Base-by-base conservation (phyloP, 2,797 vertebrate species). In the Melopsittacus undulatus region DNA sequence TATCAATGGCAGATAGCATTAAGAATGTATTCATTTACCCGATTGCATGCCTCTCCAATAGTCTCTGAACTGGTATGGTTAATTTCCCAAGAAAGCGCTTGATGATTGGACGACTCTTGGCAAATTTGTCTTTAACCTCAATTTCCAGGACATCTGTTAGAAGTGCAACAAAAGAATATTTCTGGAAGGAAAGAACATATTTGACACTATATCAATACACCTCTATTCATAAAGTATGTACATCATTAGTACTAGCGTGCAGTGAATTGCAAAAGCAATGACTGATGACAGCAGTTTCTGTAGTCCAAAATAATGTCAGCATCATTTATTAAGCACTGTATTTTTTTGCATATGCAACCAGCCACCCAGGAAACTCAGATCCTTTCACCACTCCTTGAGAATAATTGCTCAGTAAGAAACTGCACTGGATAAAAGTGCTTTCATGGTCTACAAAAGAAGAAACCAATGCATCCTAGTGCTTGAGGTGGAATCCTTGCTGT, bases 91-190 rank as follows among this genome's bases (percentile, higher is more conserved):
- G 98, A 97, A 99, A 99, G 93, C 99, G 99, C 85, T 99, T 99
- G 98, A 99, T 99, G 97, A 99, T 99, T 0, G 99, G 99, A 61
- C 99, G 98, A 94, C 99, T 99, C 98, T 99, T 99, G 72, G 99
- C 99, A 98, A 99, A 99, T 98, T 99, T 99, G 98, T 99, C 99
- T 98, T 99, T 99, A 89, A 99, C 98, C 95, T 99, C 99, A 87
- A 99, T 99, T 97, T 99, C 99, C 97, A 99, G 98, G 96, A 99
- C 99, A 97, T 99, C 99, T n/a, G 99, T 99, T 97, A 99, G 98
- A 83, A 99, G 98, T 62, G 99, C 99, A 96, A 99, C 99, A 95
- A 99, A 99, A 56, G 99, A 99, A 93, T 99, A 99, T 98, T 99
- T 99, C 99, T 99, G 98, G 78, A 98, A 97, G 97, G 40, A 96